phyloP scores from a whole-genome alignment of 2,797 vertebrate genomes.

The Buceros bicornis region DNA sequence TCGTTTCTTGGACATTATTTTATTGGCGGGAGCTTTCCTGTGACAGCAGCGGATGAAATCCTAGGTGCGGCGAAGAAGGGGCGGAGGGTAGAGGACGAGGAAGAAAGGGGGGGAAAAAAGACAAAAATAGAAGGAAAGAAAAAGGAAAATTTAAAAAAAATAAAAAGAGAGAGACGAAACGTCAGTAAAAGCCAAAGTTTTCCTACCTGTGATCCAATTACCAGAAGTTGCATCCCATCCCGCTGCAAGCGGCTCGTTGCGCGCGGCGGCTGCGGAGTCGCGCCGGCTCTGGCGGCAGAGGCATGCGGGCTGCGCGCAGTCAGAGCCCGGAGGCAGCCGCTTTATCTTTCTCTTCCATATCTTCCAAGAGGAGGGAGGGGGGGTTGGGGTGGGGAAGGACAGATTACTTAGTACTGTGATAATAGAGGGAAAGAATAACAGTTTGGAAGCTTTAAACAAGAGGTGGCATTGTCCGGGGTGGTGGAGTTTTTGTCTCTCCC shows the following conservation, averaged over 20 bases:
- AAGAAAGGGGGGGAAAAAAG: not conserved
- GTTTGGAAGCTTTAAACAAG: conserved; percentile 1
- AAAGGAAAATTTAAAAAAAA: not conserved
- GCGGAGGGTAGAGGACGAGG: not conserved
- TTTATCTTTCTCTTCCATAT: conserved; percentile 73
- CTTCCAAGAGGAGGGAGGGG: conserved; percentile 57
- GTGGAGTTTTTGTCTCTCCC: conserved; percentile 21
- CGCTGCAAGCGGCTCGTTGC: not conserved
- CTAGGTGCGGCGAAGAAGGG: not conserved
- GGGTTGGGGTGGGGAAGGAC: not conserved
- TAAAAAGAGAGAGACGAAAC: not conserved
- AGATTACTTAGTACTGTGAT: not conserved
- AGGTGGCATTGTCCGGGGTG: not conserved
- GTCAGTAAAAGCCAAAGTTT: not conserved
- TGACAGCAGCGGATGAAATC: not conserved
- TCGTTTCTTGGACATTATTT: not conserved
- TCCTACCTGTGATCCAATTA: conserved; percentile 65
- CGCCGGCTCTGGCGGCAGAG: not conserved
- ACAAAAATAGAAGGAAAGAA: fast-evolving
- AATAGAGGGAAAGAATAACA: not conserved
- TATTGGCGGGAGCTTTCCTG: conserved; percentile 19
- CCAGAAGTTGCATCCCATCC: conserved; percentile 54
- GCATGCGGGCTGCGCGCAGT: conserved; percentile 11
- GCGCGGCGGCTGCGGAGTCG: not conserved
- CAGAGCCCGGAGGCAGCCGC: conserved; percentile 51